Conservation (phyloP, 2,888 invertebrate genomes). For the Cryptosula pallasiana region DNA sequence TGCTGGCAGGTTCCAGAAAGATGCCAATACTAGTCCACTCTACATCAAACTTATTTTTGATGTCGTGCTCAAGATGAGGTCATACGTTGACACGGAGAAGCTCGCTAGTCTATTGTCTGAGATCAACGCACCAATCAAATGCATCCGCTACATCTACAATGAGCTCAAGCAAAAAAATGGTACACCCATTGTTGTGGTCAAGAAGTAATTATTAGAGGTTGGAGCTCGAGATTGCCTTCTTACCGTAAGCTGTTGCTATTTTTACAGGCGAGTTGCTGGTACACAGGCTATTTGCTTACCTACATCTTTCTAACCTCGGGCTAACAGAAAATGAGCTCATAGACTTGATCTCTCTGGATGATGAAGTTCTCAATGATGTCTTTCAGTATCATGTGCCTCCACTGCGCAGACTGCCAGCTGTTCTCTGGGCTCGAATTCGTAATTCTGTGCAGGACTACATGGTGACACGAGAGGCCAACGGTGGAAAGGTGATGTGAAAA, state of each 20-base stretch:
- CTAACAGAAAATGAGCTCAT: conserved; percentile 23
- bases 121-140: conserved; percentile 18
- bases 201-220: too few species aligned
- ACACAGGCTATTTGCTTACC: conserved; percentile 22
- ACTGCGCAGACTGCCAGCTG: conserved; percentile 15
- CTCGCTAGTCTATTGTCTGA: background rate
- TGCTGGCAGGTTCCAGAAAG: background rate
- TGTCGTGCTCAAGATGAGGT: background rate
- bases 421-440: conserved; percentile 22
- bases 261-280: conserved; percentile 12
- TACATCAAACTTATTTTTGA: conserved; percentile 24
- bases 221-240: too few species aligned
- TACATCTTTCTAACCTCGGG: conserved; percentile 22
- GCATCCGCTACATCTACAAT: conserved; percentile 20
- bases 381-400: conserved; percentile 23
- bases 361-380: conserved; percentile 21
- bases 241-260: too few species aligned
- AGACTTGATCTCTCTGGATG: conserved; percentile 22
- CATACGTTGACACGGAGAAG: background rate
- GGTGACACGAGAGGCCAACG: conserved; percentile 22
- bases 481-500: conserved; percentile 22
- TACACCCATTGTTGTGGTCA: too few species aligned
- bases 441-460: conserved; percentile 20
- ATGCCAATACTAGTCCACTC: conserved; percentile 16
- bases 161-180: conserved; percentile 30